Evolutionary conservation across 2,888 invertebrate species (phyloP), one percentile per base, ranked within the genome.

Genomic region (Caenorhabditis sp.): DNA sequence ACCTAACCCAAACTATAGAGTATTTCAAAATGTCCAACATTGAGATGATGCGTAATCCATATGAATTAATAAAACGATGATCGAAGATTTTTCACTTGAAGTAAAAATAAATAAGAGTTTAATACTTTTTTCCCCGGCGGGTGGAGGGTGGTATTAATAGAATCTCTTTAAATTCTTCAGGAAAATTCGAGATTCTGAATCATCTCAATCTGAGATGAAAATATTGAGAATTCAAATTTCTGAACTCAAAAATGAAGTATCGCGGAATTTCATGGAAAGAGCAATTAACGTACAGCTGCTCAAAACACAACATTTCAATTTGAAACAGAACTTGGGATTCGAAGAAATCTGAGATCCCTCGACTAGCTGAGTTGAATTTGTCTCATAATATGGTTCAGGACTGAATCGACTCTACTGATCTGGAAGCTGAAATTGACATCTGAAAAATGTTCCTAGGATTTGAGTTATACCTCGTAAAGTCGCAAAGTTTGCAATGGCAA

Each of bases 81-180:
- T 49, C 66, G 31, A 31, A 35, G 28, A 61, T 59, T n/a, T 59
- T 28, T 47, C 26, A 64, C 28, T 49, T 28, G 28, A 51, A 51
- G 49, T 47, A 28, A 51, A 66, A 66, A 66, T 66, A 66, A 66
- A 66, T 66, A 51, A 66, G n/a, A 49, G 49, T 66, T 66, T 66
- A 64, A 64, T 64, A 47, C 16, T 64, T 63, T n/a, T 16, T 47
- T 41, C 24, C 19, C 41, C 26, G 47, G 22, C 19, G 24, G 47
- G 28, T 64, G 24, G 28, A 12, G 6, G 14, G 16, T 16, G 19
- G 16, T 59, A 59, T 59, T 59, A 59, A 59, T 59, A 59, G 59
- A 38, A 24, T 5, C 14, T 5, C 26, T 1, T 54, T 38, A 12
- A 38, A 38, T 10, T n/a, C 19, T 19, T 49, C 49, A 19, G n/a